These are phyloP conservation scores for Hypsopygia costalis DNA, from an alignment of 2,888 invertebrate genomes.

Conservation along the genomic window DNA sequence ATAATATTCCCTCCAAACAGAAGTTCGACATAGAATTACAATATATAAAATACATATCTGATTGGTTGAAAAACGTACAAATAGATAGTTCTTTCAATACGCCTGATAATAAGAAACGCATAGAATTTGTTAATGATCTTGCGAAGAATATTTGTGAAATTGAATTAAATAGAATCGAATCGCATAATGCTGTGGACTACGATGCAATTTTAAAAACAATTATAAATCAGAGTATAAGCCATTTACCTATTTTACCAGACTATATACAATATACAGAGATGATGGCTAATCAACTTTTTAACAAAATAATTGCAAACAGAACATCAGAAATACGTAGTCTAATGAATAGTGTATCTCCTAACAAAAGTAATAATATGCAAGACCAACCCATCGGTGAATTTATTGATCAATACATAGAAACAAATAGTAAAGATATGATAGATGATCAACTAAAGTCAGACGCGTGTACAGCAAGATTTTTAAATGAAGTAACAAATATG, in stretches of 20 bases:
- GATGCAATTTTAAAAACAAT: constrained; percentile 29
- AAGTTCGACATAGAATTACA: constrained; percentile 39
- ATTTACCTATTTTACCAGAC: constrained; percentile 30
- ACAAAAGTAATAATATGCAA: constrained; percentile 19
- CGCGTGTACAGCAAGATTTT: constrained; percentile 41
- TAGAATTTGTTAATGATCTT: constrained; percentile 41
- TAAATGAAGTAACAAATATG: constrained; percentile 42
- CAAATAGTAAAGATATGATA: constrained; percentile 37
- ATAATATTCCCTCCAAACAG: constrained; percentile 20
- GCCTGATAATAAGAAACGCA: constrained; percentile 32
- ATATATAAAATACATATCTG: constrained; percentile 47
- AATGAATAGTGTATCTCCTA: constrained; percentile 7
- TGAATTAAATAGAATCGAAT: constrained; percentile 34
- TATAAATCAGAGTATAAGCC: constrained; percentile 26
- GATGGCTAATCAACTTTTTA: constrained; percentile 32
- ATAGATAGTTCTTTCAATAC: constrained; percentile 34
- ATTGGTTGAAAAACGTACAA: constrained; percentile 53
- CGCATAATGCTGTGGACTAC: constrained; percentile 34
- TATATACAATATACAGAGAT: constrained; percentile 16
- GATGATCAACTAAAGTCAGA: constrained; percentile 46
- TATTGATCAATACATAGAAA: constrained; percentile 40
- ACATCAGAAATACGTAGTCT: constrained; percentile 2
- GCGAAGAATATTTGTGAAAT: constrained; percentile 41
- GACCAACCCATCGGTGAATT: constrained; percentile 39
- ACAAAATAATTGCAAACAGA: constrained; percentile 23